Percentiles rank a stretch among this genome's conserved stretches.
phyloP scores from a whole-genome alignment of 2,888 invertebrate genomes.

The Atethmia centrago region DNA sequence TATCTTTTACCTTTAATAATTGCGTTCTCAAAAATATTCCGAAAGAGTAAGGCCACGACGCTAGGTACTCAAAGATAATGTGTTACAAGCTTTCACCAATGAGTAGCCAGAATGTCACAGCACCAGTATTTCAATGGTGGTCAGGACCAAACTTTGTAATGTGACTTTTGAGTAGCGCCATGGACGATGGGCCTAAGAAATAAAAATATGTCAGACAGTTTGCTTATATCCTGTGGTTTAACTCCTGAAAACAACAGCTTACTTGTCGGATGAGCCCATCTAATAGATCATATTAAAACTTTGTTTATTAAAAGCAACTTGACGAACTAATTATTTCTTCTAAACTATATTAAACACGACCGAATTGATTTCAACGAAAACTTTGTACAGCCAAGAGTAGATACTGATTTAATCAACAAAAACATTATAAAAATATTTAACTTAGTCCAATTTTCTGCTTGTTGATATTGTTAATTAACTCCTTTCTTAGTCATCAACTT shows the following conservation, averaged over 20 bases:
- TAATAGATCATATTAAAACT: constrained; percentile 61
- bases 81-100: neutral
- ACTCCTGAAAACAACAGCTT: constrained; percentile 26
- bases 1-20: neutral
- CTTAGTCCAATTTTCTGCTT: constrained; percentile 54
- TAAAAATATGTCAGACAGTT: neutral
- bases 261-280: constrained; percentile 19
- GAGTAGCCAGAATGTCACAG: too few relatives aligned
- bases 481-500: constrained; percentile 37
- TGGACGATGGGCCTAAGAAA: neutral
- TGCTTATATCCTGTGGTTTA: neutral
- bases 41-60: neutral
- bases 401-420: constrained; percentile 44
- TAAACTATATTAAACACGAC: constrained; percentile 56
- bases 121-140: neutral
- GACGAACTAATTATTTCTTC: constrained; percentile 58
- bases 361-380: constrained; percentile 50
- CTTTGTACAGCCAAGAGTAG: constrained; percentile 43
- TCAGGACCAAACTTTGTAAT: too few relatives aligned
- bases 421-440: constrained; percentile 51
- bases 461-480: constrained; percentile 55
- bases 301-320: constrained; percentile 63
- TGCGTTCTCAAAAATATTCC: neutral
- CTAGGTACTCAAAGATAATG: neutral
- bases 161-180: neutral